Evolutionary conservation across 1,140 invertebrate species (phyloP).

Genomic region (Gryllus bimaculatus): DNA sequence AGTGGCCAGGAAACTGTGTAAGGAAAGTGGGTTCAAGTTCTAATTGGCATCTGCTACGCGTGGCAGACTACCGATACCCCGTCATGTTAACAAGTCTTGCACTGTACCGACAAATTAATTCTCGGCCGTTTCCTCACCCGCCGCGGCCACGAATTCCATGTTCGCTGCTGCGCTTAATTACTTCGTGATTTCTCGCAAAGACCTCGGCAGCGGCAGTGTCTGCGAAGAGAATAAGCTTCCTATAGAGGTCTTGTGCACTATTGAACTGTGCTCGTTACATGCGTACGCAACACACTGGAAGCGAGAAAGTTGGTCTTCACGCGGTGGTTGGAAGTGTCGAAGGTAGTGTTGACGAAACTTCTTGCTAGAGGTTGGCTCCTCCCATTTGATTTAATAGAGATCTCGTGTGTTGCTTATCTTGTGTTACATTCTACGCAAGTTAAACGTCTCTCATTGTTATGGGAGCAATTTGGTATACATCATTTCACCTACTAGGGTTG

Average conservation of each 20-base stretch:
- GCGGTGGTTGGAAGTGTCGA: too few relatives aligned
- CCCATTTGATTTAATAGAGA: too few relatives aligned
- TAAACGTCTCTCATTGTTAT: too few relatives aligned
- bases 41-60: not conserved
- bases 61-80: not conserved
- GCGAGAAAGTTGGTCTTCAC: not conserved
- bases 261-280: not conserved
- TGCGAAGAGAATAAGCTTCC: not conserved
- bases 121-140: not conserved
- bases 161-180: not conserved
- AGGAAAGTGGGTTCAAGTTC: not conserved
- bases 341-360: too few relatives aligned
- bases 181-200: not conserved
- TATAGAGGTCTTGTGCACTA: not conserved
- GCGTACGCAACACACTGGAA: not conserved
- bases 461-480: too few relatives aligned
- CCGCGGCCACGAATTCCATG: not conserved
- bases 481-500: too few relatives aligned
- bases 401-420: too few relatives aligned
- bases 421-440: too few relatives aligned
- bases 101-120: constrained; percentile 1
- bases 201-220: not conserved
- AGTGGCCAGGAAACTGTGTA: not conserved
- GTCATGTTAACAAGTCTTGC: constrained; percentile 1
- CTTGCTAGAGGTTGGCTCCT: too few relatives aligned